Evolutionary conservation across 1,140 invertebrate genomes (phyloP).

Genomic region (Leptopilina boulardi): DNA sequence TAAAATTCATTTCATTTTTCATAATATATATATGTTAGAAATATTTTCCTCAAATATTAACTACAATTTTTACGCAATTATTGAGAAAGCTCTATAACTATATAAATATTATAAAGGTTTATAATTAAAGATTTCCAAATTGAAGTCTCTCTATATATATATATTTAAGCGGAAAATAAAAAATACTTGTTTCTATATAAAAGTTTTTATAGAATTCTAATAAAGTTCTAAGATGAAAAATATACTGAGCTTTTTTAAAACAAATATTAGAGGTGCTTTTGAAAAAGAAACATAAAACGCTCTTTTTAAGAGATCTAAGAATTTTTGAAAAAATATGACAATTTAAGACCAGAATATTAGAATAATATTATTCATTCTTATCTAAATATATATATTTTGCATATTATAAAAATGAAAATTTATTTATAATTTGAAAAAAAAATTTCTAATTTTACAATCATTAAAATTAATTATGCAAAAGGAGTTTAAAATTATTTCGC

Average conservation of each 20-base stretch:
- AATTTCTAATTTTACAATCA: not conserved
- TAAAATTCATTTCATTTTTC: no score
- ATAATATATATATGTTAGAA: no score
- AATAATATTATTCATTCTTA: not conserved
- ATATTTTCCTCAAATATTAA: no score
- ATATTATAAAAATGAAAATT: no score
- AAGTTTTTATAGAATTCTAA: slow-evolving; percentile 4
- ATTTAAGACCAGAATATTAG: slow-evolving; percentile 2
- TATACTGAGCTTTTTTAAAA: not conserved
- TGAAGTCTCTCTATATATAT: not conserved
- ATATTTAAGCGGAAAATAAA: not conserved
- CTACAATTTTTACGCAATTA: no score
- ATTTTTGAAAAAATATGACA: not conserved
- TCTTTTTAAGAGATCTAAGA: not conserved
- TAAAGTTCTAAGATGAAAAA: not conserved
- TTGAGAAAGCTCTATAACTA: no score
- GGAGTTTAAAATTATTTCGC: not conserved
- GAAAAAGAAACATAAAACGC: slow-evolving; percentile 3
- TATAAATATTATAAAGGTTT: no score
- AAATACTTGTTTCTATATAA: not conserved
- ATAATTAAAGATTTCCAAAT: not conserved
- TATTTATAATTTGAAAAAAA: not conserved
- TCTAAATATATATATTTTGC: not conserved
- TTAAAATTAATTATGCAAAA: not conserved
- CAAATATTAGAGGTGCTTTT: not conserved